A percentile compares a stretch with the other conserved stretches of the same genome.
These are phyloP conservation scores for Lepidocolaptes lacrymiger DNA, from an alignment of 2,797 vertebrate genomes.

Conservation along the genomic window DNA sequence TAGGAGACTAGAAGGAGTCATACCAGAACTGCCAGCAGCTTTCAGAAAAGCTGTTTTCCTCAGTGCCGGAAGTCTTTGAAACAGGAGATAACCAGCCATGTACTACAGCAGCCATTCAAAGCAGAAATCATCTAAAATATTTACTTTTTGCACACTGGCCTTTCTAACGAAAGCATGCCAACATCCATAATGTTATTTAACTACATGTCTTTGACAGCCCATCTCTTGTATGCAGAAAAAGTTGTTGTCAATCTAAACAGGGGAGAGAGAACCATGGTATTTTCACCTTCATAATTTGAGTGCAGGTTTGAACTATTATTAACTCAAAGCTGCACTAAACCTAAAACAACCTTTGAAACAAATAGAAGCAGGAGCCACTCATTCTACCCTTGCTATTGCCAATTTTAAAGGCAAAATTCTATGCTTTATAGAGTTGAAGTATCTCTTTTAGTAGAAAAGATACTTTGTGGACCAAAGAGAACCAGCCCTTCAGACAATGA, in stretches of 20 bases:
- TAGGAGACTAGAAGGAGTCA: constrained; percentile 29
- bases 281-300: background rate
- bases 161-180: constrained; percentile 11
- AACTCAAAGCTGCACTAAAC: background rate
- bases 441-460: background rate
- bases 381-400: background rate
- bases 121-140: background rate
- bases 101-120: background rate
- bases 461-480: background rate
- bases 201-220: background rate
- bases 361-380: background rate
- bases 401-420: background rate
- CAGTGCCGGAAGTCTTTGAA: constrained; percentile 49
- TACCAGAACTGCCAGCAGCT: background rate
- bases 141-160: background rate
- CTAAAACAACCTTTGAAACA: background rate
- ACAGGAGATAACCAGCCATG: constrained; percentile 3
- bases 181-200: background rate
- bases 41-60: constrained; percentile 19
- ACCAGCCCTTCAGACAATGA: background rate
- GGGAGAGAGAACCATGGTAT: background rate
- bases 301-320: background rate
- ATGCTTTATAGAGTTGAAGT: background rate
- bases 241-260: background rate
- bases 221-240: background rate